phyloP scores from a whole-genome alignment of 2,113 vertebrate genomes.

The Sinocyclocheilus anophthalmus region DNA sequence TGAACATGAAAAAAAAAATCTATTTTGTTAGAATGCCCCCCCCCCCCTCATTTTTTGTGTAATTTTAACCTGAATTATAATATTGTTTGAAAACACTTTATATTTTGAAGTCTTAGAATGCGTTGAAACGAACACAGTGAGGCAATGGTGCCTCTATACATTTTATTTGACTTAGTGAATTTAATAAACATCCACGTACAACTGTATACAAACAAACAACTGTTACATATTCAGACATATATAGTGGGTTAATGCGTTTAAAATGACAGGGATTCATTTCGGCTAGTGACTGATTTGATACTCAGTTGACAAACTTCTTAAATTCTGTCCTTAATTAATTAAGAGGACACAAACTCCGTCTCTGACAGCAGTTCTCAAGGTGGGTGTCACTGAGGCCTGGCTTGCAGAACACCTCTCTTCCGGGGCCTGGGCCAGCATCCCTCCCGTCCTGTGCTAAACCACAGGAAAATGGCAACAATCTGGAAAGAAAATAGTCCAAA shows the following conservation, averaged over 20 bases:
- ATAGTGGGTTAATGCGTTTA: background rate
- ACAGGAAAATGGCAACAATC: slow-evolving; percentile 61
- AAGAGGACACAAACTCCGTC: background rate
- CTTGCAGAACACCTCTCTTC: slow-evolving; percentile 61
- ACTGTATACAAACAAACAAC: too few relatives aligned
- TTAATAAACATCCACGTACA: too few relatives aligned
- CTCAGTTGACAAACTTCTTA: background rate
- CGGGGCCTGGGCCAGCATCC: slow-evolving; percentile 56
- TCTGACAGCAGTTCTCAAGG: slow-evolving; percentile 29
- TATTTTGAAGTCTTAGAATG: background rate
- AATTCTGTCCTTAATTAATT: background rate
- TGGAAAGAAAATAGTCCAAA: slow-evolving; percentile 60
- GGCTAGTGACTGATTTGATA: background rate
- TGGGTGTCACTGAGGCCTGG: slow-evolving; percentile 46
- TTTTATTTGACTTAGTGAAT: background rate
- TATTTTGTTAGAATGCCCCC: too few relatives aligned
- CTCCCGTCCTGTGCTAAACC: slow-evolving; percentile 58
- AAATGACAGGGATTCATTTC: background rate
- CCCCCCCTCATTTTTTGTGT: too few relatives aligned
- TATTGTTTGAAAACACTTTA: too few relatives aligned
- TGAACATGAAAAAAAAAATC: too few relatives aligned
- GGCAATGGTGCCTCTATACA: background rate
- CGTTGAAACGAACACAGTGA: background rate
- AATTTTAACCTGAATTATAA: too few relatives aligned
- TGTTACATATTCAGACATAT: background rate